These are phyloP conservation scores for Propithecus coquereli DNA, from an alignment of 2,113 vertebrate genomes.

Conservation along the genomic window DNA sequence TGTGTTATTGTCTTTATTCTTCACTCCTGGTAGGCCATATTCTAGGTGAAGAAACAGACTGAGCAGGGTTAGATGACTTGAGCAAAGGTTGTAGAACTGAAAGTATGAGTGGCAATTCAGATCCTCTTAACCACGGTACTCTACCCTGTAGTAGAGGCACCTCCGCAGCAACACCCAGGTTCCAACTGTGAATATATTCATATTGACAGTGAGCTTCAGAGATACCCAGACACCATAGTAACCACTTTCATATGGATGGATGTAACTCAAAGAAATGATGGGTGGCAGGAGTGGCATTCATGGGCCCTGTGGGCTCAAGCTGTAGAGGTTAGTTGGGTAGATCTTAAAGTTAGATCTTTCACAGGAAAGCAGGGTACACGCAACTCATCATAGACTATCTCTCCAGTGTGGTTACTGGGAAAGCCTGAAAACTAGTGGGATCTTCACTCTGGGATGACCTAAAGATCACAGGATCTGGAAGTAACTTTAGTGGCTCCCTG, in stretches of 20 bases:
- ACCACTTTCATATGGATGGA: neutral
- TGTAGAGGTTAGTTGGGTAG: neutral
- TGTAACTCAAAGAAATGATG: neutral
- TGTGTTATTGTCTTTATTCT: neutral
- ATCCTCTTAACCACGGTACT: neutral
- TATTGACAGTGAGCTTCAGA: neutral
- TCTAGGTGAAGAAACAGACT: neutral
- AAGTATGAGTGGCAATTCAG: neutral
- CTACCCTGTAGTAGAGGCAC: neutral
- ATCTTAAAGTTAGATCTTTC: neutral
- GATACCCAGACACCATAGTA: neutral
- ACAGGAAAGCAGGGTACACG: neutral
- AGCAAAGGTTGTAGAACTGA: neutral
- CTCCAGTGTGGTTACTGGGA: neutral
- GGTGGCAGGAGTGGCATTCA: neutral
- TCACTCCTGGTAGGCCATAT: neutral
- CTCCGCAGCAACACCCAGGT: too few species aligned
- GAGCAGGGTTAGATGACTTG: neutral
- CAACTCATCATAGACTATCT: neutral
- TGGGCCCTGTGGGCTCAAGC: neutral
- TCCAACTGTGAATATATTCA: neutral
- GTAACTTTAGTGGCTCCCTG: neutral
- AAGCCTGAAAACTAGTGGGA: neutral
- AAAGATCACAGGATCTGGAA: neutral
- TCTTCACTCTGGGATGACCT: neutral